Conservation (phyloP, 64 coral and sea anemone genomes). For the Pachyseris speciosa region DNA sequence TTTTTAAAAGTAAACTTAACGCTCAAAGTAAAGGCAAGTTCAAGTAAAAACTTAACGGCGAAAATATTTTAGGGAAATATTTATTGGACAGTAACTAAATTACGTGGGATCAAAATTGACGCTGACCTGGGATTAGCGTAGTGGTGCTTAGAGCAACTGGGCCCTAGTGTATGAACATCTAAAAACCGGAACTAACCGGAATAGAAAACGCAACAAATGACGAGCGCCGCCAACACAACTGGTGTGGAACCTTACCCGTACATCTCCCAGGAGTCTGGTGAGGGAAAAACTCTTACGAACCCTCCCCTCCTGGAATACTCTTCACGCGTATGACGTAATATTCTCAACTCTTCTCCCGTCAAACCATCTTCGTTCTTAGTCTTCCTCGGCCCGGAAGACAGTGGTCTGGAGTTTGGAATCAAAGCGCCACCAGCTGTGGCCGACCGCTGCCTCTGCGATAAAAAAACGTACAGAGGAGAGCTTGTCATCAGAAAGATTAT, state of each 20-base stretch:
- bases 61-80: no score
- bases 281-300: conserved; percentile 93
- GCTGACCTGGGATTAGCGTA: no score
- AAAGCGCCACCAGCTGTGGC: conserved; percentile 73
- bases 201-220: neutral
- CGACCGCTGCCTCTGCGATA: conserved; percentile 72
- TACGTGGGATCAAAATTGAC: no score
- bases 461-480: neutral
- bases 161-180: no score
- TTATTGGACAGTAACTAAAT: no score
- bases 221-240: no score
- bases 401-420: conserved; percentile 14
- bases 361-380: conserved; percentile 62
- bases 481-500: neutral
- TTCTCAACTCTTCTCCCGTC: conserved; percentile 79
- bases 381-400: neutral
- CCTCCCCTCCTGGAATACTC: conserved; percentile 85
- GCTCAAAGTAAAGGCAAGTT: no score
- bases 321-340: conserved; percentile 81
- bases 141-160: no score
- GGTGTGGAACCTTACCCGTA: conserved; percentile 69
- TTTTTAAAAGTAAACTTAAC: no score
- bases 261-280: conserved; percentile 90
- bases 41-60: no score
- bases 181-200: neutral